A percentile compares a stretch with the other conserved stretches of the same genome.
Evolutionary conservation across 2,888 invertebrate genomes (phyloP).

Genomic region (Tenthredo amoena): DNA sequence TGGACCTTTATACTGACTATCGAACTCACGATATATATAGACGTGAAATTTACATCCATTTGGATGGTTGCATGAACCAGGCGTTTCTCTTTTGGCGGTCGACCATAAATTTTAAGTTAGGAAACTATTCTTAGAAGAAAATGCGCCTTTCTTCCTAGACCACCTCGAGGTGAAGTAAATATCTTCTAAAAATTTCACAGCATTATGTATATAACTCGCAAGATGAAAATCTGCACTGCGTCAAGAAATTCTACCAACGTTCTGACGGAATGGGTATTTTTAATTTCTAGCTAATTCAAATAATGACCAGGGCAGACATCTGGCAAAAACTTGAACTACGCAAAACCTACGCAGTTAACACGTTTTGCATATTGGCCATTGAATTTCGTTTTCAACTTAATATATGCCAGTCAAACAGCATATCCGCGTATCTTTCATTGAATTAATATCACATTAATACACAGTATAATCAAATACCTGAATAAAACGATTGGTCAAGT

Average conservation of each 20-base stretch:
- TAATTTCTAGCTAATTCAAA: not conserved
- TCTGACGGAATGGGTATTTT: constrained; percentile 35
- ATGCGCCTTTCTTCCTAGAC: constrained; percentile 2
- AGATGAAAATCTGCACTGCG: not conserved
- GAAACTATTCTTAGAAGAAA: not conserved
- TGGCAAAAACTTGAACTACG: not conserved
- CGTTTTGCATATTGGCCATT: constrained; percentile 15
- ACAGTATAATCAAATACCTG: not conserved
- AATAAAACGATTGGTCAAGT: not conserved
- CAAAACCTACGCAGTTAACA: constrained; percentile 39
- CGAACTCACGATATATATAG: not conserved
- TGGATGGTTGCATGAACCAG: not conserved
- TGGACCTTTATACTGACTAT: not conserved
- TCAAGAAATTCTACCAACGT: not conserved
- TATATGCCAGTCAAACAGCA: not conserved
- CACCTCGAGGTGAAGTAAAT: not conserved
- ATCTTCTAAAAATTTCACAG: not conserved
- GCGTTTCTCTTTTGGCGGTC: constrained; percentile 10
- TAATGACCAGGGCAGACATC: not conserved
- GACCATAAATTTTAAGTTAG: constrained; percentile 8
- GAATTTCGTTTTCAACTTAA: not conserved
- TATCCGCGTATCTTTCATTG: constrained; percentile 26
- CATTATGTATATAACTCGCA: not conserved
- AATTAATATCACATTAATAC: constrained; percentile 8
- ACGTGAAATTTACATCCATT: not conserved